A percentile compares a stretch with the other conserved stretches of the same genome.
Conservation (phyloP, 2,888 invertebrate species). For the Drosophila kuntzei region DNA sequence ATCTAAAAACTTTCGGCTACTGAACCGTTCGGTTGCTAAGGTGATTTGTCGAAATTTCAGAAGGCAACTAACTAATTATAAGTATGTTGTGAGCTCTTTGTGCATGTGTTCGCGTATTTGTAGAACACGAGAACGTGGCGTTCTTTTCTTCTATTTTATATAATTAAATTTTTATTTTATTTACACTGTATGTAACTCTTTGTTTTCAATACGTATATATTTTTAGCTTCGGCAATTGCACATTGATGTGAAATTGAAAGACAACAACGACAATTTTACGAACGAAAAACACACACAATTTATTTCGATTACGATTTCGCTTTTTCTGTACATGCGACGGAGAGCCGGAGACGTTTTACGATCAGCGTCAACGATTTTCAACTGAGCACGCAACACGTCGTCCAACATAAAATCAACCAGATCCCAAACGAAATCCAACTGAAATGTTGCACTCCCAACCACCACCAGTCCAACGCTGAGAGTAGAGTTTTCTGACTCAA, state of each 20-base stretch:
- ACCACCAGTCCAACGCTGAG: constrained; percentile 15
- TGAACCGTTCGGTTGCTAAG: constrained; percentile 68
- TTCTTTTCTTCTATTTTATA: constrained; percentile 37
- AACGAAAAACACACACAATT: constrained; percentile 27
- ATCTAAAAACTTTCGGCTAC: neutral
- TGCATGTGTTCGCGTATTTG: constrained; percentile 38
- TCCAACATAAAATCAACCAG: constrained; percentile 32
- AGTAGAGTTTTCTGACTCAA: constrained; percentile 46
- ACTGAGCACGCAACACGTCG: constrained; percentile 47
- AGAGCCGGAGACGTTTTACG: constrained; percentile 48
- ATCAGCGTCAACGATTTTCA: constrained; percentile 59
- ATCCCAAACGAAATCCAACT: constrained; percentile 34
- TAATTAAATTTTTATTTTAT: constrained; percentile 20
- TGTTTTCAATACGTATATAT: constrained; percentile 43
- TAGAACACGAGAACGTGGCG: constrained; percentile 74
- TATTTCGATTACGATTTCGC: constrained; percentile 25
- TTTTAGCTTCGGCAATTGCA: constrained; percentile 66
- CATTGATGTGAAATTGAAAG: constrained; percentile 64
- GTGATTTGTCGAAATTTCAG: constrained; percentile 51
- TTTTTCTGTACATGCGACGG: constrained; percentile 15
- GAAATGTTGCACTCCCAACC: constrained; percentile 27
- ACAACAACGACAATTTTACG: constrained; percentile 45
- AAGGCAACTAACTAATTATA: constrained; percentile 68
- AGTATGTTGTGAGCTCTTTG: constrained; percentile 33
- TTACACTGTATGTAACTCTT: constrained; percentile 29